A percentile compares a stretch with the other conserved stretches of the same genome.
phyloP scores from a whole-genome alignment of 1,140 invertebrate genomes.

The Leptonema lineaticorne region DNA sequence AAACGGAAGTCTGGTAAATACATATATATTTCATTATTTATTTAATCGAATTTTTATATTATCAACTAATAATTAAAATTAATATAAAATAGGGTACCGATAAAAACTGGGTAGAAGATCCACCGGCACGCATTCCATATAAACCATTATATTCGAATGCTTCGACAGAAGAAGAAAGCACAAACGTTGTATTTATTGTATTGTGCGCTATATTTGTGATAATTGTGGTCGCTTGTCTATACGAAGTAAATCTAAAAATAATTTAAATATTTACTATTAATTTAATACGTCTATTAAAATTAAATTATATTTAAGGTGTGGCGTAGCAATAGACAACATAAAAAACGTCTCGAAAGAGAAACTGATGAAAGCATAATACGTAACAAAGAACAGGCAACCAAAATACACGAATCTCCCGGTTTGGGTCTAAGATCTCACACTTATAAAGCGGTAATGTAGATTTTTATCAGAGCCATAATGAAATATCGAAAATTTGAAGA shows the following conservation, averaged over 20 bases:
- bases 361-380: constrained; percentile 68
- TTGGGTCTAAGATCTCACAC: constrained; percentile 44
- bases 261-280: constrained; percentile 16
- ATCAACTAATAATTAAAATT: neutral
- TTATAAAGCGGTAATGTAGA: constrained; percentile 49
- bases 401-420: constrained; percentile 59
- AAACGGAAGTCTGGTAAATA: constrained; percentile 50
- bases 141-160: constrained; percentile 70
- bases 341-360: constrained; percentile 65
- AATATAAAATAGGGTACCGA: constrained; percentile 61
- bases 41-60: neutral
- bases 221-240: constrained; percentile 64
- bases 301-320: constrained; percentile 51
- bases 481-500: too few relatives aligned
- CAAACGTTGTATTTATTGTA: constrained; percentile 72
- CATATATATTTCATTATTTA: neutral
- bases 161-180: constrained; percentile 73
- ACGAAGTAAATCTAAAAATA: constrained; percentile 53
- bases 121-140: constrained; percentile 71
- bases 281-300: neutral
- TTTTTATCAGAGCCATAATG: too few relatives aligned
- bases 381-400: constrained; percentile 65
- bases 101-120: constrained; percentile 78
- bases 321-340: constrained; percentile 65
- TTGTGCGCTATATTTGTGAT: constrained; percentile 68